Conservation (phyloP, 2,797 vertebrate species). For the Sphenodon punctatus region DNA sequence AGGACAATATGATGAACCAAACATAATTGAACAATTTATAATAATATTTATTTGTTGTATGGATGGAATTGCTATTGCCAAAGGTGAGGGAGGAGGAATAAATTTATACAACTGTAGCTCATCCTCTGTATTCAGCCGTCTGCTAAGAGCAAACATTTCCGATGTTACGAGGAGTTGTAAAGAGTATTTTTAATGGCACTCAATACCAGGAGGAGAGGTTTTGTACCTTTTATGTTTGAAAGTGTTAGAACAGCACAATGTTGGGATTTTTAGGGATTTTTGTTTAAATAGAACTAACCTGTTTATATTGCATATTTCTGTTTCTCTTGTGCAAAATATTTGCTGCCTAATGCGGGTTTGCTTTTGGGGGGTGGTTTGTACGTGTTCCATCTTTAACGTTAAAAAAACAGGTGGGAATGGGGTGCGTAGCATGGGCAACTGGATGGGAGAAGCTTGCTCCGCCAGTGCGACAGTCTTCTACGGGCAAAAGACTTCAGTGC, state of each 20-base stretch:
- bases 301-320: too few relatives aligned
- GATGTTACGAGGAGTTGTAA: not conserved
- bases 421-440: not conserved
- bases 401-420: too few relatives aligned
- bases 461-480: not conserved
- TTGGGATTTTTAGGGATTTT: too few relatives aligned
- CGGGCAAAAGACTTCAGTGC: not conserved
- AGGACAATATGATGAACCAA: slow-evolving; percentile 48
- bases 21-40: slow-evolving; percentile 36
- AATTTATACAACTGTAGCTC: not conserved
- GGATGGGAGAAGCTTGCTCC: not conserved
- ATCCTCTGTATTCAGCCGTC: slow-evolving; percentile 36
- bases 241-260: too few relatives aligned
- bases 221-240: not conserved
- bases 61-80: too few relatives aligned
- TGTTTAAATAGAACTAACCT: too few relatives aligned
- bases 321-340: too few relatives aligned
- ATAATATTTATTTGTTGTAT: not conserved
- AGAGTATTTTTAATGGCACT: not conserved
- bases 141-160: not conserved
- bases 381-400: too few relatives aligned
- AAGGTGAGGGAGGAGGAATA: slow-evolving; percentile 6
- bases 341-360: too few relatives aligned
- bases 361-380: too few relatives aligned
- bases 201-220: not conserved